Evolutionary conservation across 1,140 invertebrate species (phyloP), one percentile per base, ranked within the genome.

Genomic region (Drosophila ercepeae): DNA sequence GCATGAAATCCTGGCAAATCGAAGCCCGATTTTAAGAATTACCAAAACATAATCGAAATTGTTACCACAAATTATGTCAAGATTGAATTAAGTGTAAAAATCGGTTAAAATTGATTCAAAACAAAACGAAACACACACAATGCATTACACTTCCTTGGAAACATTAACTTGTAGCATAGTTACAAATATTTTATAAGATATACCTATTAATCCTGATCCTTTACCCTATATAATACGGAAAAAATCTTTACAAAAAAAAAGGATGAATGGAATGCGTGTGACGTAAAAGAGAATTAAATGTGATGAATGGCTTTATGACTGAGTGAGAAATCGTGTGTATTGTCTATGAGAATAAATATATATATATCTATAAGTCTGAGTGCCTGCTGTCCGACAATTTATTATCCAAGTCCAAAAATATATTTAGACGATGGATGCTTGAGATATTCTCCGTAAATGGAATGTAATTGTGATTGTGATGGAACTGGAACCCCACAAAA

Each of bases 111-210:
- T 48, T 57, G 18, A 19, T 34, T 57, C 7, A 23, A 8, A 6
- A 16, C 14, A 25, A 19, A 49, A 9, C 9, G 3, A 46, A 44
- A 49, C 13, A 51, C 34, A 52, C 52, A 73, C 71, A 71, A 51
- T 49, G 54, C 68, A 68, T 32, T 67, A 59, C 45, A 63, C 58
- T n/a, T 23, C 61, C 44, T 14, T 75, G 70, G 71, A 75, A 75
- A 75, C 60, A 75, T 55, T 54, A 79, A 58, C 64, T 73, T 42
- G 52, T 74, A 71, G 71, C 64, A 39, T 23, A 65, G 60, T 41
- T 60, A 59, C 48, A 69, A 39, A 9, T 72, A 61, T n/a, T 41
- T 49, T 29, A 5, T 72, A 72, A 63, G 67, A 71, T 8, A 7
- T 51, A 59, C 50, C 51, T 21, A 52, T 61, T 18, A 69, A 69